Evolutionary conservation across 37 sponge, comb jelly and placozoan genomes (phyloP).

Genomic region (Halichondria panicea): DNA sequence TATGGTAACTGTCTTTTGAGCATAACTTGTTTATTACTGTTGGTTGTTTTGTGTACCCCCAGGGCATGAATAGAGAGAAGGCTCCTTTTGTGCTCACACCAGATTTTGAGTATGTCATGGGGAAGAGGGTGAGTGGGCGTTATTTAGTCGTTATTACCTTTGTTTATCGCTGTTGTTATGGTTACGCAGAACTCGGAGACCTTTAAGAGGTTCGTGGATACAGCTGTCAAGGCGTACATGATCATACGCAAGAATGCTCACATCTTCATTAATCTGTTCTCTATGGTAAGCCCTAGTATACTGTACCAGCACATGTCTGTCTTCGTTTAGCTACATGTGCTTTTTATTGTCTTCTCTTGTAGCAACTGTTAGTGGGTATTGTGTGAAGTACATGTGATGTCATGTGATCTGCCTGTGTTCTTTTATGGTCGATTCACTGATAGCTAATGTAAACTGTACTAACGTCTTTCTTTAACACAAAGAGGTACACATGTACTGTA

Average conservation of each 20-base stretch:
- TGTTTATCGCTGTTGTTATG: background rate
- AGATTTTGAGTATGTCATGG: conserved; percentile 95
- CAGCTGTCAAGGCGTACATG: conserved; percentile 77
- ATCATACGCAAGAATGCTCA: conserved; percentile 81
- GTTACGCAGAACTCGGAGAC: conserved; percentile 56
- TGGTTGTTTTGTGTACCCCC: background rate
- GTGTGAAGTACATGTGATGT: too few relatives aligned
- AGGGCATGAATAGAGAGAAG: conserved; percentile 86
- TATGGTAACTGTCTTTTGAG: conserved; percentile 17
- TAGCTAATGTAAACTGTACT: too few relatives aligned
- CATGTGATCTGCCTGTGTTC: too few relatives aligned
- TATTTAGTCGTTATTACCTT: background rate
- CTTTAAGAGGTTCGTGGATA: conserved; percentile 79
- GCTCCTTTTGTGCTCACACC: conserved; percentile 98
- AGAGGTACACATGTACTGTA: too few relatives aligned
- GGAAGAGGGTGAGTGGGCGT: conserved; percentile 68
- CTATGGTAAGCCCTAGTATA: conserved; percentile 64
- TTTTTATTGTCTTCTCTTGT: background rate
- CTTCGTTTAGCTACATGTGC: background rate
- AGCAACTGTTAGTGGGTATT: too few relatives aligned
- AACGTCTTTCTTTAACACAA: too few relatives aligned
- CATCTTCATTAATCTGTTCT: conserved; percentile 89
- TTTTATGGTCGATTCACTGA: too few relatives aligned
- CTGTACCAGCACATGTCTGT: background rate
- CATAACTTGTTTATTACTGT: background rate